Base-by-base conservation (phyloP, 2,888 invertebrate species). In the Silvanus unidentatus region DNA sequence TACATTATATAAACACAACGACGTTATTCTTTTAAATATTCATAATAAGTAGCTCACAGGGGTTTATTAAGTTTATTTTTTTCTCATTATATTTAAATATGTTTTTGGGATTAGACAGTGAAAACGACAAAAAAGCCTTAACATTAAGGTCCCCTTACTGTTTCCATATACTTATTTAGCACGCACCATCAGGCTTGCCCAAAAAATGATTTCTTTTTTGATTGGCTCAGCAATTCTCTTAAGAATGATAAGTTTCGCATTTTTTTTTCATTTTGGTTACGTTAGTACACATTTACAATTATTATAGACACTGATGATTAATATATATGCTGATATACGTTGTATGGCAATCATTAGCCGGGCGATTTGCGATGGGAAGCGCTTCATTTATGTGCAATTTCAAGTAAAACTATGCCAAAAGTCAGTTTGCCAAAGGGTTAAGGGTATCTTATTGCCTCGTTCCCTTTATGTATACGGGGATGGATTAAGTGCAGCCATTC, bases 401-500 rank as follows among this genome's bases (percentile, higher is more conserved):
- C 12, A 16, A 34, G 43, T 36, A 49, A 45, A 38, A 38, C 39
- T 42, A 12, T 12, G 3, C n/a, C 37, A 37, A 37, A 11, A 14
- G 47, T 43, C 43, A 40, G 34, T 11, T 29, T 44, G 39, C 53
- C 53, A 61, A 60, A 53, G 16, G 30, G 39, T 44, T 36, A 51
- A 58, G 67, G 65, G 65, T 52, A 48, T 61, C 70, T 73, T 56
- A 72, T 71, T 70, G 71, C 70, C 75, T 72, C 68, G 68, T 65
- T 64, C 65, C 71, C 42, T 9, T 16, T 16, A 60, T 42, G 22
- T 6, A 15, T 44, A 42, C 40, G 45, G 57, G 69, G 67, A 50
- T 63, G 73, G 76, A 73, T 76, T 75, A 73, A 69, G 77, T 77
- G 79, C 79, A 79, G 79, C 79, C 79, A 79, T 79, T 78, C 79